Percentiles rank a stretch among this genome's conserved stretches.
These are phyloP conservation scores for Notocelia uddmanniana DNA, from an alignment of 2,888 invertebrate genomes.

Conservation along the genomic window DNA sequence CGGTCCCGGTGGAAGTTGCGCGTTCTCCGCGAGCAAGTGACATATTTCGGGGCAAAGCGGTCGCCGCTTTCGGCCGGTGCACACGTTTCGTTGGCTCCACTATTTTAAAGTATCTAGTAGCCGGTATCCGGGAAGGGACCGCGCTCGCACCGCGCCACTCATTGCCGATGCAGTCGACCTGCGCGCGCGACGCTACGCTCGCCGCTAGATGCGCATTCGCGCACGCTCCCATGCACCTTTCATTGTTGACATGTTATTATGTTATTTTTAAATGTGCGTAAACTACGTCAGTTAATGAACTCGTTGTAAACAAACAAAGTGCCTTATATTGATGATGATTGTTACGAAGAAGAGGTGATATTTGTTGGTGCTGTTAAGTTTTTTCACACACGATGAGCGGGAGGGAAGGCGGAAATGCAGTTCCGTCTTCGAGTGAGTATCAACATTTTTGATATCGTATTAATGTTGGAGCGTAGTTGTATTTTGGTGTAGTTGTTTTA, in stretches of 20 bases:
- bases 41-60: conserved; percentile 82
- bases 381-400: conserved; percentile 81
- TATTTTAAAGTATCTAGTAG: conserved; percentile 82
- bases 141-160: conserved; percentile 74
- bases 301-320: conserved; percentile 64
- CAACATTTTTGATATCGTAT: conserved; percentile 55
- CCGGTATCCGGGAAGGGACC: conserved; percentile 85
- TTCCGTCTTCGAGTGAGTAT: conserved; percentile 84
- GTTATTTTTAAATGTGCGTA: conserved; percentile 63
- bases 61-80: conserved; percentile 82
- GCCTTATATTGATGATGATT: conserved; percentile 76
- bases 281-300: conserved; percentile 64
- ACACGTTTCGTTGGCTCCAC: conserved; percentile 84
- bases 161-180: conserved; percentile 83
- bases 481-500: conserved; percentile 50
- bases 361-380: conserved; percentile 73
- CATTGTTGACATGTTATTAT: conserved; percentile 66
- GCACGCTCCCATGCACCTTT: conserved; percentile 73
- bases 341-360: conserved; percentile 78
- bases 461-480: conserved; percentile 45
- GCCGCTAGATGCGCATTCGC: conserved; percentile 81
- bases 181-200: conserved; percentile 80
- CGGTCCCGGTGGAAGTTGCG: conserved; percentile 59
- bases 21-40: conserved; percentile 72
- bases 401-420: conserved; percentile 84